Percentiles rank a stretch among this genome's conserved stretches.
phyloP scores from a whole-genome alignment of 2,797 vertebrate species.

The Pangasius macronema region DNA sequence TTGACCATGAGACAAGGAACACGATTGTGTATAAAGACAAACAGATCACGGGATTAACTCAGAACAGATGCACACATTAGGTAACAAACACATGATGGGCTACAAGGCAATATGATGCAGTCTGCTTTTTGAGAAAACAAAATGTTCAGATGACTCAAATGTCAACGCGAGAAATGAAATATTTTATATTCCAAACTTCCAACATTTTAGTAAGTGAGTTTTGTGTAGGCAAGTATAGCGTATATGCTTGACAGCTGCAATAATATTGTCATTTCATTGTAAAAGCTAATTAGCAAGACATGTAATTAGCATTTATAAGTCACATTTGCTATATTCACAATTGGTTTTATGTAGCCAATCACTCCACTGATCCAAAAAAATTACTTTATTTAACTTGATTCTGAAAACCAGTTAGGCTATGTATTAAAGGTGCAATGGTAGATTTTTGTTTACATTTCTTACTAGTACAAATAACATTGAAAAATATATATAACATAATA shows the following conservation, averaged over 20 bases:
- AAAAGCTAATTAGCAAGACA: neutral
- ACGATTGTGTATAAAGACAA: neutral
- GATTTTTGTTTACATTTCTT: neutral
- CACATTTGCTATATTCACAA: neutral
- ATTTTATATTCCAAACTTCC: neutral
- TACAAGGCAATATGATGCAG: neutral
- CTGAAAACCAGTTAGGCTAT: neutral
- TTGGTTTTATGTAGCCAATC: neutral
- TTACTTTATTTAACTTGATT: neutral
- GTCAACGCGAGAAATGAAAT: neutral
- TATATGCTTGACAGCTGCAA: neutral
- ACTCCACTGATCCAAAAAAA: neutral
- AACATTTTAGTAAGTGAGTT: neutral
- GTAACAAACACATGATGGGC: neutral
- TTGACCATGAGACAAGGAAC: neutral
- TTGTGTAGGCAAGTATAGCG: neutral
- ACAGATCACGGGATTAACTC: neutral
- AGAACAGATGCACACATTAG: neutral
- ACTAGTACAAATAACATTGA: neutral
- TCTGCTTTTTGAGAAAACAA: neutral
- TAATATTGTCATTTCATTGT: neutral
- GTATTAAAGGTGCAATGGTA: no score
- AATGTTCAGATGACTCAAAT: neutral
- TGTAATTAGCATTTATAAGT: neutral
- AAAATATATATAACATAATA: neutral